Evolutionary conservation across 1,140 invertebrate genomes (phyloP), one percentile per base, ranked within the genome.

Genomic region (Trichonephila clavata): DNA sequence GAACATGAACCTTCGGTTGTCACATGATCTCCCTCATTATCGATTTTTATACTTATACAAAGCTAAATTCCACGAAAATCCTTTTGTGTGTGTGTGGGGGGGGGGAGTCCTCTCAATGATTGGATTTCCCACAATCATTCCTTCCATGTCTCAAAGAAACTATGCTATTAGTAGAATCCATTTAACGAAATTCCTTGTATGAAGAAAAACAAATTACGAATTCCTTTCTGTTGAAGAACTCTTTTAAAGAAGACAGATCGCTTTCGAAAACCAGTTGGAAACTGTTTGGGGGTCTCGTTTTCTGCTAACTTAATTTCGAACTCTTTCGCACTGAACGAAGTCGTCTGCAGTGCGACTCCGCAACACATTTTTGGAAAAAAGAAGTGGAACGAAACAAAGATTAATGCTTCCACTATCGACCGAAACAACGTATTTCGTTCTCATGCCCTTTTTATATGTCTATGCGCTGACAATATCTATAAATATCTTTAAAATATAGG

Each of bases 331-430:
- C 71, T 16, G 27, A 39, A 32, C 14, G 16, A 77, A 77, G 71
- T 27, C 71, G 27, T 32, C 71, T 77, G 71, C 18, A 77, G 71
- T 32, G 16, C 24, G 27, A 32, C 14, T 77, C 71, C 71, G 39
- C 27, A 32, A 27, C 6, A 39, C 32, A 39, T 39, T 32, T 77
- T 77, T 32, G 71, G 18, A 77, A 27, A 27, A 77, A 77, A 27
- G 16, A 77, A 77, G 27, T 77, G 32, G 71, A 32, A 77, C 32
- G 27, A 77, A 77, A 77, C 71, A 77, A 77, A 77, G 71, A 77
- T 77, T 77, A 77, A 77, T 77, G 32, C 18, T 77, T 16, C 71
- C 71, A 77, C 24, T 77, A 77, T 77, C 71, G 71, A 77, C 71
- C 71, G 27, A 77, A 77, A 77, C 32, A 77, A 14, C 27, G 71